These are phyloP conservation scores for Ophioninae sp. DNA, from an alignment of 2,888 invertebrate genomes.

Conservation along the genomic window DNA sequence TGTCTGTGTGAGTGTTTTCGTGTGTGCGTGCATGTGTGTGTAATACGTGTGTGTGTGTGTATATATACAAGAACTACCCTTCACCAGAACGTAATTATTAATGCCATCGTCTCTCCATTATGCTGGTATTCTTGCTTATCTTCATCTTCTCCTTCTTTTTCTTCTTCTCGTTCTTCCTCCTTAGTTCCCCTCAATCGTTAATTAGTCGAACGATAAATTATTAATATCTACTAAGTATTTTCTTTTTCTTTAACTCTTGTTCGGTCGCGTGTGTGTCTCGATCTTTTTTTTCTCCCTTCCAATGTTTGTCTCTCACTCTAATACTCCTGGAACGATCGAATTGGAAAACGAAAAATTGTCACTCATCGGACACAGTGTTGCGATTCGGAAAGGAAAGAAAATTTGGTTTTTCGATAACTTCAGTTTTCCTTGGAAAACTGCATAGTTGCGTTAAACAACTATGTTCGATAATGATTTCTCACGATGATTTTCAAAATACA, in stretches of 20 bases:
- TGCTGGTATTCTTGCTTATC: conserved; percentile 70
- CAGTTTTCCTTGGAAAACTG: no score
- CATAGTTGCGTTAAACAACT: no score
- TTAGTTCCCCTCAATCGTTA: conserved; percentile 45
- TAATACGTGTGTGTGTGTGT: conserved; percentile 65
- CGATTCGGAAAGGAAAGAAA: no score
- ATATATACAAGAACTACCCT: conserved; percentile 81
- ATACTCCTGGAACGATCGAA: conserved; percentile 57
- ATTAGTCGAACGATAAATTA: conserved; percentile 64
- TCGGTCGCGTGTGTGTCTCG: conserved; percentile 23
- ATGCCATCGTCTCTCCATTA: conserved; percentile 77
- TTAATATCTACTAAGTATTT: conserved; percentile 67
- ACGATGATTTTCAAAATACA: no score
- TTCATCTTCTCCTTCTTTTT: conserved; percentile 27
- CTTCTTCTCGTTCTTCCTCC: conserved; percentile 44
- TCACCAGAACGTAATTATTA: conserved; percentile 79
- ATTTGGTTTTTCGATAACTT: no score
- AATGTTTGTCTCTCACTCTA: conserved; percentile 54
- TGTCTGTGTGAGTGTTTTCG: conserved; percentile 67
- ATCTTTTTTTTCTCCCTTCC: conserved; percentile 43
- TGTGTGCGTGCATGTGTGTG: not conserved
- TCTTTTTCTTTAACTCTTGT: conserved; percentile 56
- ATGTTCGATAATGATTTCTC: no score
- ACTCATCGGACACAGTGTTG: not conserved
- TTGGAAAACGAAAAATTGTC: conserved; percentile 44